Evolutionary conservation across 2,888 invertebrate genomes (phyloP).

Genomic region (Rhyacophila evoluta): DNA sequence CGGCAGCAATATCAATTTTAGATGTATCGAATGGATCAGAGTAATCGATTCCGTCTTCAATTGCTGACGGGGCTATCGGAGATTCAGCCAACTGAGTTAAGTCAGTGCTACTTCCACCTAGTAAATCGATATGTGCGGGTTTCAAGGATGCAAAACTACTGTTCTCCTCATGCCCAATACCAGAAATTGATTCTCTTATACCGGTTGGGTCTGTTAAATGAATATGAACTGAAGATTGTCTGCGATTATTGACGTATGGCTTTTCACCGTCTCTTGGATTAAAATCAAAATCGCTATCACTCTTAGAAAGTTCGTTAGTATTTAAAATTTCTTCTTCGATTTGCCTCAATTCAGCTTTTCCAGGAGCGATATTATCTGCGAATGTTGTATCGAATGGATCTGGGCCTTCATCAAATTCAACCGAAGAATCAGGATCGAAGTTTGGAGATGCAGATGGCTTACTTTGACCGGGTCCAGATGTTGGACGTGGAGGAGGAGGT

Average conservation of each 20-base stretch:
- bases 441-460: constrained; percentile 19
- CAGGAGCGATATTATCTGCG: constrained; percentile 80
- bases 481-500: constrained; percentile 62
- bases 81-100: constrained; percentile 76
- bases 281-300: constrained; percentile 70
- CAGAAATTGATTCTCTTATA: constrained; percentile 70
- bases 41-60: constrained; percentile 70
- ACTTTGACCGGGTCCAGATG: constrained; percentile 56
- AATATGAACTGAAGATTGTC: constrained; percentile 71
- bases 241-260: constrained; percentile 63
- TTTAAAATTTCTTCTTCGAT: constrained; percentile 71
- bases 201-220: constrained; percentile 76
- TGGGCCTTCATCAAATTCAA: constrained; percentile 70
- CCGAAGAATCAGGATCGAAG: constrained; percentile 57
- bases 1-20: constrained; percentile 76
- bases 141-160: constrained; percentile 64
- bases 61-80: constrained; percentile 73
- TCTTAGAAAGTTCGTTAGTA: constrained; percentile 53
- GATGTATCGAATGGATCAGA: constrained; percentile 92
- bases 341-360: constrained; percentile 69
- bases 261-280: constrained; percentile 76
- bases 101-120: constrained; percentile 83
- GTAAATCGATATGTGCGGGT: constrained; percentile 73
- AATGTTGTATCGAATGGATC: constrained; percentile 91
- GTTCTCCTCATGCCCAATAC: constrained; percentile 61